phyloP scores from a whole-genome alignment of 1,140 invertebrate genomes.

The Solenopsis invicta region DNA sequence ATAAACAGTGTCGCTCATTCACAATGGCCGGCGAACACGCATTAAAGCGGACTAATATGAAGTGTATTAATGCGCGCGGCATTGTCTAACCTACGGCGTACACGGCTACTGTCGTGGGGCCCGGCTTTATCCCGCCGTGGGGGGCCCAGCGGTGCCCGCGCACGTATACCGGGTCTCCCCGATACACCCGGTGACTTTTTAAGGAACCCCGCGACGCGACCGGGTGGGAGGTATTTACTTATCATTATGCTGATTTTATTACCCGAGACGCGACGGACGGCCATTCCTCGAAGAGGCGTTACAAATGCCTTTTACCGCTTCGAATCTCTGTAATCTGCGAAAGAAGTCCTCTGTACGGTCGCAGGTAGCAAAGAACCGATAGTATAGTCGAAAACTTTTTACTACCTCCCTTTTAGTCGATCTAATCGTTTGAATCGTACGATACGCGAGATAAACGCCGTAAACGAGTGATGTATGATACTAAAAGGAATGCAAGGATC shows the following conservation, averaged over 20 bases:
- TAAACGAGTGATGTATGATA: slow-evolving; percentile 30
- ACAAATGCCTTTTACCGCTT: slow-evolving; percentile 49
- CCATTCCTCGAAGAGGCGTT: slow-evolving; percentile 39
- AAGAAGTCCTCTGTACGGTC: background rate
- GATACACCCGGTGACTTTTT: slow-evolving; percentile 82
- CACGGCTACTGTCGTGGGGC: slow-evolving; percentile 85
- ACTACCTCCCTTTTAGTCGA: background rate
- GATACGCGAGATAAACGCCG: slow-evolving; percentile 1
- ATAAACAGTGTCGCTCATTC: slow-evolving; percentile 88
- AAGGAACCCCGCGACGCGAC: slow-evolving; percentile 70
- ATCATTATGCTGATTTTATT: slow-evolving; percentile 63
- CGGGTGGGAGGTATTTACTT: slow-evolving; percentile 61
- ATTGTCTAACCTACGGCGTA: slow-evolving; percentile 86
- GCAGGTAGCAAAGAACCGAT: slow-evolving; percentile 7
- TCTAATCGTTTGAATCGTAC: slow-evolving; percentile 23
- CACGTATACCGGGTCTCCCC: slow-evolving; percentile 71
- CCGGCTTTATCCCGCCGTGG: slow-evolving; percentile 84
- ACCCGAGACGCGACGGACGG: slow-evolving; percentile 43
- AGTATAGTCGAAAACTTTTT: slow-evolving; percentile 29
- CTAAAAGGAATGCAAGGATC: background rate
- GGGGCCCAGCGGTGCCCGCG: slow-evolving; percentile 80
- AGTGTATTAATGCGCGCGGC: slow-evolving; percentile 87
- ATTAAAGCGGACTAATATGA: slow-evolving; percentile 87
- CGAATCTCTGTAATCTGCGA: slow-evolving; percentile 19
- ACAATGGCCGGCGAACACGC: slow-evolving; percentile 86